phyloP scores from a whole-genome alignment of 2,797 vertebrate genomes.

The Anomalospiza imberbis region DNA sequence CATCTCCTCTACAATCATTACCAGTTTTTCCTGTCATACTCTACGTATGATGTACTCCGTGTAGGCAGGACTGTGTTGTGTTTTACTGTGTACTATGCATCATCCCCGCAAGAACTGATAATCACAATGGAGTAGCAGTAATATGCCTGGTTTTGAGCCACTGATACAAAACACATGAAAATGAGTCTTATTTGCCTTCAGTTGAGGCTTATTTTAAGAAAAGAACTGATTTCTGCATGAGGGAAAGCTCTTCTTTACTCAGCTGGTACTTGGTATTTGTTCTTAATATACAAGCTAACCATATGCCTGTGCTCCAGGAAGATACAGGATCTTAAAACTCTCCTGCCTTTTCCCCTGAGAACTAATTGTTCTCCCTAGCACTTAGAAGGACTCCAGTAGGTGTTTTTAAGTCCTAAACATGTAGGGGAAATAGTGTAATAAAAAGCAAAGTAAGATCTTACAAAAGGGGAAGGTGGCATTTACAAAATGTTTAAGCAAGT shows the following conservation, averaged over 20 bases:
- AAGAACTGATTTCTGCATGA: not conserved
- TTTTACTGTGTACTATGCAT: not conserved
- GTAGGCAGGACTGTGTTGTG: not conserved
- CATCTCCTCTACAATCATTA: not conserved
- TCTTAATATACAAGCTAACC: not conserved
- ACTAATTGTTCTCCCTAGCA: not conserved
- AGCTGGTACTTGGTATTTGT: not conserved
- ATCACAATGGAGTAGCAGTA: not conserved
- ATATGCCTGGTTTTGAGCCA: not conserved
- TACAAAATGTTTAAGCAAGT: not conserved
- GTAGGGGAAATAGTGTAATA: not conserved
- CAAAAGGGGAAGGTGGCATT: not conserved
- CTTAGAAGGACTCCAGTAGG: not conserved
- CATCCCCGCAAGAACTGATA: not conserved
- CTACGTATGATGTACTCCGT: not conserved
- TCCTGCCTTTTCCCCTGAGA: not conserved
- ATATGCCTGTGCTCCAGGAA: not conserved
- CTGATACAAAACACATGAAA: not conserved
- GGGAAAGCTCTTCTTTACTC: not conserved
- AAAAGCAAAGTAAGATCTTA: not conserved
- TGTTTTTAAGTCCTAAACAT: not conserved
- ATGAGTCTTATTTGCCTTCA: not conserved
- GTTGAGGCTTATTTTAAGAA: not conserved
- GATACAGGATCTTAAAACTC: not conserved
- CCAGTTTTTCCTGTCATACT: not conserved